A percentile compares a stretch with the other conserved stretches of the same genome.
Conservation (phyloP, 2,113 vertebrate species). For the Cottus gobio region DNA sequence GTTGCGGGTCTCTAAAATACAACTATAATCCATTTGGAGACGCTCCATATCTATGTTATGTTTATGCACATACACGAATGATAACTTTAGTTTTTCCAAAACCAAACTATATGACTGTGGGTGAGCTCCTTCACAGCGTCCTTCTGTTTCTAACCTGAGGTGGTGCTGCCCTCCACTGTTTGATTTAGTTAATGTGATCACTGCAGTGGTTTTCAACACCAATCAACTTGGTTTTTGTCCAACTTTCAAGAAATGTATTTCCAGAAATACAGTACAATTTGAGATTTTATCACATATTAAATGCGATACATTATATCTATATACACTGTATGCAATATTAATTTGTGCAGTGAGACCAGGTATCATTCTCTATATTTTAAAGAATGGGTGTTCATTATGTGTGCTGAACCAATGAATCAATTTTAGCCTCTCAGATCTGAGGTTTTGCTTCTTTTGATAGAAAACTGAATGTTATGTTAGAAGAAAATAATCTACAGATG, state of each 20-base stretch:
- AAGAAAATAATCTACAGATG: neutral
- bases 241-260: neutral
- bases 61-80: neutral
- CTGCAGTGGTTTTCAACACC: neutral
- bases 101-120: neutral
- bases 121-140: neutral
- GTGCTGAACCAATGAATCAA: too few species aligned
- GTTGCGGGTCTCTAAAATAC: neutral
- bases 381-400: too few species aligned
- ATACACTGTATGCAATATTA: too few species aligned
- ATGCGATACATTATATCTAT: too few species aligned
- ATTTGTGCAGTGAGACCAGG: too few species aligned
- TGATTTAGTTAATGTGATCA: constrained; percentile 1
- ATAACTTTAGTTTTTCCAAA: neutral
- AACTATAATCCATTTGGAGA: neutral
- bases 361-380: too few species aligned
- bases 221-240: neutral
- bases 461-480: too few species aligned
- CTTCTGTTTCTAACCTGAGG: neutral
- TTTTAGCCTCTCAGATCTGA: too few species aligned
- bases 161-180: constrained; percentile 64
- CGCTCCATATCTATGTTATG: neutral
- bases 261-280: neutral
- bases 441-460: too few species aligned
- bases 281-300: too few species aligned